phyloP scores from a whole-genome alignment of 2,113 vertebrate species.

The Passer domesticus region DNA sequence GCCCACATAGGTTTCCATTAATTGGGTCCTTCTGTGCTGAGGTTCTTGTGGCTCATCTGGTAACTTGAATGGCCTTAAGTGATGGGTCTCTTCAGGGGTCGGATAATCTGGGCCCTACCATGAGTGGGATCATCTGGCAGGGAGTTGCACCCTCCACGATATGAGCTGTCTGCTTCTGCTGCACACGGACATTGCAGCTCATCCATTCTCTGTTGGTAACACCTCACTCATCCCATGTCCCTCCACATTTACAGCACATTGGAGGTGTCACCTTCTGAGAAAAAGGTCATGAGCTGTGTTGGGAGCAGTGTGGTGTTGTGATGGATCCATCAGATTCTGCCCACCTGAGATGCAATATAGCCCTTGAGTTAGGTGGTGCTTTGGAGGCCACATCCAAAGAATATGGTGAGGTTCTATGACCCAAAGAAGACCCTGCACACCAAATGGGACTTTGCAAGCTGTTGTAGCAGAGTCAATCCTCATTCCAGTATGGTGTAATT shows the following conservation, averaged over 20 bases:
- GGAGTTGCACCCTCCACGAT: neutral
- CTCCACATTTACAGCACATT: neutral
- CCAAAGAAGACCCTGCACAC: neutral
- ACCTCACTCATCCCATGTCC: neutral
- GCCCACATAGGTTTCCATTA: neutral
- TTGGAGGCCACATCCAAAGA: neutral
- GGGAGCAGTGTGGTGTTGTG: neutral
- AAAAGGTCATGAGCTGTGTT: neutral
- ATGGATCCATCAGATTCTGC: neutral
- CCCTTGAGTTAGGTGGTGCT: neutral
- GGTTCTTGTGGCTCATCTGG: neutral
- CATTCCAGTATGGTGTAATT: neutral
- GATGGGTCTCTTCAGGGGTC: neutral
- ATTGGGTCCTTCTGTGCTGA: neutral
- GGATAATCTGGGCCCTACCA: neutral
- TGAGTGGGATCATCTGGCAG: neutral
- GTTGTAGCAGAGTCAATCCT: neutral
- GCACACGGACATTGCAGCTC: neutral
- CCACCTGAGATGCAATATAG: neutral
- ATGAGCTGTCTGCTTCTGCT: neutral
- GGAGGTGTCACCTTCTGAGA: neutral
- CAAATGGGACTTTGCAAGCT: neutral
- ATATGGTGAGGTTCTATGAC: neutral
- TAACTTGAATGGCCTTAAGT: neutral
- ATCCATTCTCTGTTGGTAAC: fast-evolving